These are phyloP conservation scores for Agrypnia vestita DNA, from an alignment of 1,140 invertebrate species.

Conservation along the genomic window DNA sequence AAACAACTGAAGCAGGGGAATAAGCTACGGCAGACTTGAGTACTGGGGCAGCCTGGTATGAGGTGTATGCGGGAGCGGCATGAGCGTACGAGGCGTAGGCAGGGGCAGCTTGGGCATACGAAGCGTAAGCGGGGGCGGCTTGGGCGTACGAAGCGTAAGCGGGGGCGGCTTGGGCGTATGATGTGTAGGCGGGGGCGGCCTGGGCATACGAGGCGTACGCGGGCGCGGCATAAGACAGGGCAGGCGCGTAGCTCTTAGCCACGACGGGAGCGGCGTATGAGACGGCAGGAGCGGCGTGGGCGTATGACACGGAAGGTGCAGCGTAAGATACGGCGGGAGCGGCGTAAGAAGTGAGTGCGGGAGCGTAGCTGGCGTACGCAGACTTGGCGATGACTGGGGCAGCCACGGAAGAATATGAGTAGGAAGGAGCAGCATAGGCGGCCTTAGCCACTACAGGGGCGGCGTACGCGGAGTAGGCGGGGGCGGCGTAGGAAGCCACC, in stretches of 20 bases:
- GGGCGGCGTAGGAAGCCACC: too few relatives aligned
- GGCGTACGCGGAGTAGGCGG: constrained; percentile 57
- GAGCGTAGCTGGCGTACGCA: constrained; percentile 58
- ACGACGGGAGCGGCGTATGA: constrained; percentile 48
- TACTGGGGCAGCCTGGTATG: constrained; percentile 54
- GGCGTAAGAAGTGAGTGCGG: constrained; percentile 42
- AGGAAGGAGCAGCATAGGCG: constrained; percentile 17
- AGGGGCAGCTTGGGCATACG: constrained; percentile 61
- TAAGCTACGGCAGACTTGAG: constrained; percentile 42
- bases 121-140: constrained; percentile 50
- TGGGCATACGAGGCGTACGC: constrained; percentile 62
- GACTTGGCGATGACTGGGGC: constrained; percentile 61
- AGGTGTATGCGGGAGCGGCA: constrained; percentile 53
- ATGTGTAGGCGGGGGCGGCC: constrained; percentile 41
- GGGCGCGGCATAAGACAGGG: constrained; percentile 59
- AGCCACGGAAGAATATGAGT: too few relatives aligned
- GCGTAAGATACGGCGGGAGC: constrained; percentile 51
- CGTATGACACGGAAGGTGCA: constrained; percentile 38
- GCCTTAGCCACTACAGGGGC: constrained; percentile 60
- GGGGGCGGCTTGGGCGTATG: too few relatives aligned
- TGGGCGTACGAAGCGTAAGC: constrained; percentile 21
- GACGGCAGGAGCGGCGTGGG: constrained; percentile 59
- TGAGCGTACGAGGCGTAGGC: constrained; percentile 61
- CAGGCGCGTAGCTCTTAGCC: constrained; percentile 48
- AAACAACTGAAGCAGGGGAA: constrained; percentile 63